A percentile compares a stretch with the other conserved stretches of the same genome.
Conservation (phyloP, 2,113 vertebrate species). For the Solea senegalensis region DNA sequence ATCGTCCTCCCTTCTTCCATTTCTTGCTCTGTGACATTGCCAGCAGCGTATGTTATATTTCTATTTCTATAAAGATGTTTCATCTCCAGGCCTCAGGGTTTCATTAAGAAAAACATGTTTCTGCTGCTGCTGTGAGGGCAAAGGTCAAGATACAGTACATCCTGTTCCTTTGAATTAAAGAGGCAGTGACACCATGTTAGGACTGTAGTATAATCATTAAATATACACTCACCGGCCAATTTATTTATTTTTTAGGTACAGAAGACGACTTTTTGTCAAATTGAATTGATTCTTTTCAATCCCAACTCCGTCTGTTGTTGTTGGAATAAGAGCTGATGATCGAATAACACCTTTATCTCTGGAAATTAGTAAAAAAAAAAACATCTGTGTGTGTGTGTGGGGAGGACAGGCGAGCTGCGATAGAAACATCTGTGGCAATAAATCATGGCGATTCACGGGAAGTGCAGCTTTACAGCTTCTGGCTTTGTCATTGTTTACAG, state of each 20-base stretch:
- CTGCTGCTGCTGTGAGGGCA: conserved; percentile 7
- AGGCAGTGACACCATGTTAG: neutral
- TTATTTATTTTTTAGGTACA: too few species aligned
- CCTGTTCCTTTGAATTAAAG: neutral
- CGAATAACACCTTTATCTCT: too few species aligned
- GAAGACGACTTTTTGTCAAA: too few species aligned
- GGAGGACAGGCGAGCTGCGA: neutral
- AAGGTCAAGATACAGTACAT: conserved; percentile 9
- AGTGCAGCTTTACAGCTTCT: neutral
- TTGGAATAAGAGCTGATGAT: too few species aligned
- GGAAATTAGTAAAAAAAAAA: too few species aligned
- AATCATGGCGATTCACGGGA: neutral
- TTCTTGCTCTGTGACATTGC: conserved; percentile 51
- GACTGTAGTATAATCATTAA: too few species aligned
- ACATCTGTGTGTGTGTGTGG: neutral
- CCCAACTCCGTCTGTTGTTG: too few species aligned
- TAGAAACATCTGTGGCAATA: conserved; percentile 8
- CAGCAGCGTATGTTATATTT: conserved; percentile 24
- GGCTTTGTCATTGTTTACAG: conserved; percentile 3
- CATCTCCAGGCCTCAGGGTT: conserved; percentile 30
- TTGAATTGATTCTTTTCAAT: too few species aligned
- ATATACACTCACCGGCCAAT: too few species aligned
- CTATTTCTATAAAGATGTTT: conserved; percentile 35
- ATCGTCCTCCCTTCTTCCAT: neutral
- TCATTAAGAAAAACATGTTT: conserved; percentile 44